Percentiles rank a stretch among this genome's conserved stretches.
Evolutionary conservation across 2,797 vertebrate genomes (phyloP).

Genomic region (Sarcophilus harrisii): DNA sequence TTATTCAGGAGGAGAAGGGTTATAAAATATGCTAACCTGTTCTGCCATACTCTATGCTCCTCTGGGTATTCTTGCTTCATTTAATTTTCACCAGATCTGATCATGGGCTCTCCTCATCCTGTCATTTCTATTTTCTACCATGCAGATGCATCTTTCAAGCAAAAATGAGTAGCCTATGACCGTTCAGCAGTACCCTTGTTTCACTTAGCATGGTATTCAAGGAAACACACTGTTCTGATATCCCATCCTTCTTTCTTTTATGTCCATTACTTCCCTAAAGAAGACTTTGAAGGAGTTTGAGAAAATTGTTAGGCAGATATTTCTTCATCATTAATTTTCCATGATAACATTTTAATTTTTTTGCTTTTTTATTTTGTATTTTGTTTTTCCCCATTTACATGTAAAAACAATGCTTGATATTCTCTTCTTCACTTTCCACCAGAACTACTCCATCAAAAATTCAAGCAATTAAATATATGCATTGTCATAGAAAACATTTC

Average conservation of each 20-base stretch:
- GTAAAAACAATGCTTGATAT: too few relatives aligned
- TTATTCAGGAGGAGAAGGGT: neutral
- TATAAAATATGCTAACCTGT: neutral
- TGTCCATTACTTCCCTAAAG: neutral
- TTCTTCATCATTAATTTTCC: neutral
- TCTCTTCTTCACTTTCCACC: too few relatives aligned
- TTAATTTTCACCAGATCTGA: neutral
- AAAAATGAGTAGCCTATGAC: neutral
- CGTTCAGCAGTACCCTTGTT: neutral
- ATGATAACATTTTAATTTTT: neutral
- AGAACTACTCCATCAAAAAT: too few relatives aligned
- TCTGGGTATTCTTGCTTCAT: neutral
- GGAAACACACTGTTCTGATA: rapidly evolving
- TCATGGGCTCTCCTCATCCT: neutral
- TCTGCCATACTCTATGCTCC: neutral
- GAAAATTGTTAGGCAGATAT: too few relatives aligned
- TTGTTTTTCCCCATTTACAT: too few relatives aligned
- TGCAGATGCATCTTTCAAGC: neutral
- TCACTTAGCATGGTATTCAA: neutral
- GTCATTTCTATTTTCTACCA: neutral
- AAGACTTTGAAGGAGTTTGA: neutral
- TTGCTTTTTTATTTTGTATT: too few relatives aligned
- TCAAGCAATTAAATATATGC: too few relatives aligned
- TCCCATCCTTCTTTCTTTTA: neutral
- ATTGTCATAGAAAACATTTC: too few relatives aligned